Conservation (phyloP, 92 coral and sea anemone species). For the Siderastrea radians region DNA sequence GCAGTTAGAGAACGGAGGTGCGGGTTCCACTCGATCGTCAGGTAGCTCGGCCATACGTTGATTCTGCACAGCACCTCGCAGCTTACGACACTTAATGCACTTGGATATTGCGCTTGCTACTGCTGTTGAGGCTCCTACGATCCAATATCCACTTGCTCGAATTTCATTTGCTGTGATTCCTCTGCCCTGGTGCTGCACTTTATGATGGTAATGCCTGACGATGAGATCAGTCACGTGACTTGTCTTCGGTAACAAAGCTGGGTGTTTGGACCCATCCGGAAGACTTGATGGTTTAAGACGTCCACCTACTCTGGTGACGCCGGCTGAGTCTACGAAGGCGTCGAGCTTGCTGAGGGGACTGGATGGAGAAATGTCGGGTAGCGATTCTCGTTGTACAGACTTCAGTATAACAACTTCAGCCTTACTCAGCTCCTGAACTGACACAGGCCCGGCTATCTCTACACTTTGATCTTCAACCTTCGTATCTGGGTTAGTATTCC, state of each 20-base stretch:
- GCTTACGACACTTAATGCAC: no score
- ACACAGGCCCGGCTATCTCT: not conserved
- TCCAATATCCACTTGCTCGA: no score
- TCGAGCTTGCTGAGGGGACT: conserved; percentile 29
- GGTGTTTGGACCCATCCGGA: conserved; percentile 8
- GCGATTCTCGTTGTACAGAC: not conserved
- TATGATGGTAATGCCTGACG: not conserved
- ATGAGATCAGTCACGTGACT: conserved; percentile 22
- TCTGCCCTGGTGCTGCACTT: not conserved
- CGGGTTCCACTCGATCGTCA: no score
- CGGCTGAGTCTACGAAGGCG: conserved; percentile 20
- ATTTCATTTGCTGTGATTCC: no score
- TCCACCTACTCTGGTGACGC: not conserved
- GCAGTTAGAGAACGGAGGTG: no score
- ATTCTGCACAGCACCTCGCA: no score
- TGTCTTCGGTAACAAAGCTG: not conserved
- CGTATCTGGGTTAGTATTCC: not conserved
- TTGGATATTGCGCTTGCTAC: no score
- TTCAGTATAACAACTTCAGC: no score
- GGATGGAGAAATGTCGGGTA: conserved; percentile 1
- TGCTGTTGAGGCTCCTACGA: no score
- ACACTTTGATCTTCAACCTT: conserved; percentile 11
- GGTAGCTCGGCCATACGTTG: no score
- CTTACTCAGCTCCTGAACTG: conserved; percentile 10
- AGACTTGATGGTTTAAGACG: conserved; percentile 10